phyloP scores from a whole-genome alignment of 2,113 vertebrate genomes.

The Corythornis vintsioides region DNA sequence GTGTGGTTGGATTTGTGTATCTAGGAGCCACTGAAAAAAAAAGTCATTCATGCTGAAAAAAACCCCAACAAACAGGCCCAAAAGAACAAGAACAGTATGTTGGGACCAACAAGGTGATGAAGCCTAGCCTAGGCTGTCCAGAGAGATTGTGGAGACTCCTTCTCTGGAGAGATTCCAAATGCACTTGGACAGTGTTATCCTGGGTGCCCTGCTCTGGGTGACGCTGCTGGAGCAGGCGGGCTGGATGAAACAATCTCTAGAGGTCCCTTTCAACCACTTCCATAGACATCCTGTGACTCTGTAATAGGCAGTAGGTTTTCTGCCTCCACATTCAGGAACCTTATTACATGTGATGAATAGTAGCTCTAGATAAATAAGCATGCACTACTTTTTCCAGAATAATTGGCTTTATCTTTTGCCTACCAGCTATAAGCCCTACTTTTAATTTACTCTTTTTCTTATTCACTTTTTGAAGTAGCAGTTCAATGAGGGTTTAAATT shows the following conservation, averaged over 20 bases:
- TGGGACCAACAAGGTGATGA: not conserved
- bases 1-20: not conserved
- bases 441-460: slow-evolving; percentile 69
- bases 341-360: not conserved
- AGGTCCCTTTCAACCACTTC: no score
- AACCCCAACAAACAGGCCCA: not conserved
- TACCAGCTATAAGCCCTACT: slow-evolving; percentile 54
- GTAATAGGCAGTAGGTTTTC: not conserved
- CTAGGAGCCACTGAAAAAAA: not conserved
- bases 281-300: no score
- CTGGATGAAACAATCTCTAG: no score
- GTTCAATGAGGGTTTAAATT: slow-evolving; percentile 71
- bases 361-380: slow-evolving; percentile 54
- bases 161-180: no score
- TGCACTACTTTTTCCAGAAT: not conserved
- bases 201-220: no score
- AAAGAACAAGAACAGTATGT: not conserved
- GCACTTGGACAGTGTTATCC: no score
- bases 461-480: slow-evolving; percentile 72
- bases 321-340: not conserved
- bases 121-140: no score
- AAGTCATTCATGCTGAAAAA: not conserved
- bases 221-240: no score
- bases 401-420: slow-evolving; percentile 68
- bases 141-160: no score